phyloP scores from a whole-genome alignment of 1,140 invertebrate species.

The Brachionus paranguensis region DNA sequence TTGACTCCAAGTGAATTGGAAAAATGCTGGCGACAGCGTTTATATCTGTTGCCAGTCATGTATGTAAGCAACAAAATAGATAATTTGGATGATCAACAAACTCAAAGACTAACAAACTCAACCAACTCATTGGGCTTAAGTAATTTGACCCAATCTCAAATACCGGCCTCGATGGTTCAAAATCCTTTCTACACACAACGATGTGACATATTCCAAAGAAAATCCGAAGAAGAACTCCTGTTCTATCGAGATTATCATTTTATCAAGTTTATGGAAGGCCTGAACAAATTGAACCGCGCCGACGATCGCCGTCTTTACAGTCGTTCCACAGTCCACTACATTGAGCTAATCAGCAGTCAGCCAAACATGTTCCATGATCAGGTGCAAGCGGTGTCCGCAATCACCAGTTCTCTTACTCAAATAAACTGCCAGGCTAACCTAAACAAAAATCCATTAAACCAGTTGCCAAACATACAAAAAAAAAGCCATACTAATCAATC shows the following conservation, averaged over 20 bases:
- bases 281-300: conserved; percentile 18
- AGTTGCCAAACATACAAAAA: background rate
- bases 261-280: conserved; percentile 29
- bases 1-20: conserved; percentile 25
- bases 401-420: conserved; percentile 4
- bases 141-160: conserved; percentile 24
- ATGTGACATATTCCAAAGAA: conserved; percentile 33
- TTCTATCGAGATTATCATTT: conserved; percentile 27
- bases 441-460: background rate
- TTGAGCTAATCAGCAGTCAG: background rate
- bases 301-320: conserved; percentile 9
- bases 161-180: conserved; percentile 13
- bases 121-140: background rate
- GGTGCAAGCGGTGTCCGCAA: background rate
- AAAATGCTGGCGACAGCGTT: conserved; percentile 89
- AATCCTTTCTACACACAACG: background rate
- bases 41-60: conserved; percentile 69
- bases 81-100: background rate
- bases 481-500: background rate
- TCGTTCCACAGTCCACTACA: conserved; percentile 6
- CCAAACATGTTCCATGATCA: background rate
- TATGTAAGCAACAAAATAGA: background rate
- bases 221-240: background rate
- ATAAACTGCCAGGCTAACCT: background rate
- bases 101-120: background rate